These are phyloP conservation scores for Hydrozoanthus tunicans DNA, from an alignment of 64 coral and sea anemone genomes.

Conservation along the genomic window DNA sequence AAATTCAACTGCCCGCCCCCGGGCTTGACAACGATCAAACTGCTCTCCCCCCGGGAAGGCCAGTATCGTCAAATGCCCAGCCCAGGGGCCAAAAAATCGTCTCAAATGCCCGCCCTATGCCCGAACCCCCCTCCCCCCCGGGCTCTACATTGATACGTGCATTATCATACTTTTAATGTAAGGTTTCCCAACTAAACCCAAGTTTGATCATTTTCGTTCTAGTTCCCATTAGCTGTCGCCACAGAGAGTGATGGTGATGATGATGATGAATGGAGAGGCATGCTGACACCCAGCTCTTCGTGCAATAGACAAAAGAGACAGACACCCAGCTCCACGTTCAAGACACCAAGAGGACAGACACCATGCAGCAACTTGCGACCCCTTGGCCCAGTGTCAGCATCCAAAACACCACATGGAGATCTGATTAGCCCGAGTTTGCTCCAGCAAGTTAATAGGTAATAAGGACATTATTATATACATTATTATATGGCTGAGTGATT, in stretches of 20 bases:
- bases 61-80: no score
- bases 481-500: no score
- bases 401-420: slow-evolving; percentile 59
- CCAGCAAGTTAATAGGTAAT: slow-evolving; percentile 72
- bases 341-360: slow-evolving; percentile 77
- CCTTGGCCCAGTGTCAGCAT: slow-evolving; percentile 65
- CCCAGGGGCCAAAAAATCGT: no score
- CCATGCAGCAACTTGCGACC: slow-evolving; percentile 78
- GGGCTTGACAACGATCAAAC: no score
- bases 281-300: not conserved
- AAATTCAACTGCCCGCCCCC: no score
- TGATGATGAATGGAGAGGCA: slow-evolving; percentile 39
- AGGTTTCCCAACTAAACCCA: no score
- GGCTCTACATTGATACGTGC: no score
- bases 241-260: slow-evolving; percentile 50
- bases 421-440: slow-evolving; percentile 79
- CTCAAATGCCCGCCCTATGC: no score
- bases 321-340: slow-evolving; percentile 51
- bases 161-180: no score
- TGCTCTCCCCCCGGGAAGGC: no score
- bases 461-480: not conserved
- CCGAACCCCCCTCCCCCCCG: no score
- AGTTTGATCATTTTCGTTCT: no score
- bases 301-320: not conserved
- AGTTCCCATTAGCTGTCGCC: slow-evolving; percentile 64